Conservation (phyloP, 2,113 vertebrate species). For the Sphaerodactylus townsendi region DNA sequence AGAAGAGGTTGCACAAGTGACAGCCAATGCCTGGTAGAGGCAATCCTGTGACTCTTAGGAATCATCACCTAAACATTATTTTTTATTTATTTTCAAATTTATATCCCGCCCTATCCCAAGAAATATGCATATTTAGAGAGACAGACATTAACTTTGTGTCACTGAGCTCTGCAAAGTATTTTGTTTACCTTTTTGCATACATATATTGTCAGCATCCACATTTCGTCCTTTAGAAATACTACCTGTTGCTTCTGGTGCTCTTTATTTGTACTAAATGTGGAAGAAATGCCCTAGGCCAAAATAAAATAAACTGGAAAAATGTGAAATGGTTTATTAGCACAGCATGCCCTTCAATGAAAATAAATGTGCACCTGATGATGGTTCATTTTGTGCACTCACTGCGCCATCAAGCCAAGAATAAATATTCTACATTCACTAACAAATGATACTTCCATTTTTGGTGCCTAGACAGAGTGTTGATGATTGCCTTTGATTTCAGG, state of each 20-base stretch:
- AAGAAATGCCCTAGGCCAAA: conserved; percentile 27
- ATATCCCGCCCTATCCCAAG: no score
- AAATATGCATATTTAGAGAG: background rate
- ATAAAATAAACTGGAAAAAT: background rate
- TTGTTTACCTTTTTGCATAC: background rate
- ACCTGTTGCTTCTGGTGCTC: background rate
- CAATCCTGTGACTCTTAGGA: background rate
- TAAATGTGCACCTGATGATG: background rate
- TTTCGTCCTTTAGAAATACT: conserved; percentile 15
- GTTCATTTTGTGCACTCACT: background rate
- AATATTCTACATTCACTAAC: background rate
- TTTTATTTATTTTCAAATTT: no score
- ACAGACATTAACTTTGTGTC: background rate
- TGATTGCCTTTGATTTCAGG: background rate
- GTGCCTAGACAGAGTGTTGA: background rate
- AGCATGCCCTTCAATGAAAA: background rate
- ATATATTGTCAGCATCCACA: conserved; percentile 29
- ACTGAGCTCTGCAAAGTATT: background rate
- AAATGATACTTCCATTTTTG: background rate
- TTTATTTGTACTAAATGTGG: background rate
- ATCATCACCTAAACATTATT: no score
- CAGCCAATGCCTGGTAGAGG: background rate
- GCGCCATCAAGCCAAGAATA: background rate
- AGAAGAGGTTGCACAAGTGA: background rate
- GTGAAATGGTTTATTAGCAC: background rate